Conservation (phyloP, 2,113 vertebrate genomes). For the Etia nguti region DNA sequence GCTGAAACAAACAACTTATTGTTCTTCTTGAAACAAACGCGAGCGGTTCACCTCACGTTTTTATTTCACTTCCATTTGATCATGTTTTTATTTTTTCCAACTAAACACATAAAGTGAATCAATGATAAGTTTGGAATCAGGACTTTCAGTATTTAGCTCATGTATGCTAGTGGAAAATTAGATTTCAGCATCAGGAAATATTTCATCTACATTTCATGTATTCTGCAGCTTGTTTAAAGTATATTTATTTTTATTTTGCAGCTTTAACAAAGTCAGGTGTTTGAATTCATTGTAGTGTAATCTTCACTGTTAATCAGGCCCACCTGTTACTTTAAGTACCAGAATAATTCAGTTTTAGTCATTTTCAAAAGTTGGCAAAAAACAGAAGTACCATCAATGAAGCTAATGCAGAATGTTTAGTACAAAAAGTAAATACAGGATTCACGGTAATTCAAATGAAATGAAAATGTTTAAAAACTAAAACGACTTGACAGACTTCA, state of each 20-base stretch:
- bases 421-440: background rate
- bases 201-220: background rate
- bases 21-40: background rate
- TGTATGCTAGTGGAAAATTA: background rate
- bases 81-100: too few relatives aligned
- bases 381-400: background rate
- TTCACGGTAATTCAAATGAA: background rate
- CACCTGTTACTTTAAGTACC: background rate
- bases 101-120: background rate
- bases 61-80: background rate
- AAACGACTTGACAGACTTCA: rapidly evolving
- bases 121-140: background rate
- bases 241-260: background rate
- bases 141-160: background rate
- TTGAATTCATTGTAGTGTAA: background rate
- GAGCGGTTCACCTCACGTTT: background rate
- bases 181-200: background rate
- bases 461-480: rapidly evolving
- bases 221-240: background rate
- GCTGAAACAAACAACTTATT: background rate
- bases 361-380: background rate
- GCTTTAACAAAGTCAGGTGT: background rate
- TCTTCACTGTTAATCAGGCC: background rate
- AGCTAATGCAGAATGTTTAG: background rate
- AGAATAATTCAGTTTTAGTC: background rate